Evolutionary conservation across 2,888 invertebrate species (phyloP).

Genomic region (Xanthia icteritia): DNA sequence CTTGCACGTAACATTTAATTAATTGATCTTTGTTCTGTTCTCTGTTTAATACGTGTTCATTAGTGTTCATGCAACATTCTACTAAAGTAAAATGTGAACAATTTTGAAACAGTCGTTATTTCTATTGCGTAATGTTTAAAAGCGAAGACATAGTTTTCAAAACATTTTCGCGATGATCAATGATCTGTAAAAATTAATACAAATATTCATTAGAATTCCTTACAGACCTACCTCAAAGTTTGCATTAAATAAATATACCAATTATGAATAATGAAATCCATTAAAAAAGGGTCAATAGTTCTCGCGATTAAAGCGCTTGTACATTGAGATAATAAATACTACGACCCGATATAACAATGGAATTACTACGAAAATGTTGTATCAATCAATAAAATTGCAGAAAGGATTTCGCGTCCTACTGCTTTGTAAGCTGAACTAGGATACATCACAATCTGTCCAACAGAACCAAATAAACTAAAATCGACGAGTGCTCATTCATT

Average conservation of each 20-base stretch:
- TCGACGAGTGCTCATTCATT: neutral
- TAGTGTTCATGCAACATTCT: constrained; percentile 49
- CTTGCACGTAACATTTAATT: constrained; percentile 61
- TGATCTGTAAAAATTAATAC: neutral
- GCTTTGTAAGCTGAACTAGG: neutral
- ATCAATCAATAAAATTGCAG: constrained; percentile 39
- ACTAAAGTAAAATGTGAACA: constrained; percentile 21
- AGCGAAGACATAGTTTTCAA: constrained; percentile 1
- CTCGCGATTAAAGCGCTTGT: constrained; percentile 55
- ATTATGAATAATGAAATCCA: constrained; percentile 54
- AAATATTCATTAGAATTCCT: neutral
- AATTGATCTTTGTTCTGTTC: constrained; percentile 65
- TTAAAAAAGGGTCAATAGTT: constrained; percentile 62
- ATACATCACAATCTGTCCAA: constrained; percentile 10
- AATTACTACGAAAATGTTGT: constrained; percentile 46
- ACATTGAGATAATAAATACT: constrained; percentile 62
- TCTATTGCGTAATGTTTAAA: constrained; percentile 1
- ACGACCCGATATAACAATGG: constrained; percentile 63
- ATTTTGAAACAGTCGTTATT: constrained; percentile 4
- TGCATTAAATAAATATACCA: constrained; percentile 25
- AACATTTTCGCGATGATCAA: constrained; percentile 14
- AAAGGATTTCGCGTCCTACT: constrained; percentile 9
- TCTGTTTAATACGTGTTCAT: constrained; percentile 54
- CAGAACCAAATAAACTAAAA: neutral
- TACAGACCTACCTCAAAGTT: constrained; percentile 24